Conservation (phyloP, 2,888 invertebrate species). For the Athalia circularis region DNA sequence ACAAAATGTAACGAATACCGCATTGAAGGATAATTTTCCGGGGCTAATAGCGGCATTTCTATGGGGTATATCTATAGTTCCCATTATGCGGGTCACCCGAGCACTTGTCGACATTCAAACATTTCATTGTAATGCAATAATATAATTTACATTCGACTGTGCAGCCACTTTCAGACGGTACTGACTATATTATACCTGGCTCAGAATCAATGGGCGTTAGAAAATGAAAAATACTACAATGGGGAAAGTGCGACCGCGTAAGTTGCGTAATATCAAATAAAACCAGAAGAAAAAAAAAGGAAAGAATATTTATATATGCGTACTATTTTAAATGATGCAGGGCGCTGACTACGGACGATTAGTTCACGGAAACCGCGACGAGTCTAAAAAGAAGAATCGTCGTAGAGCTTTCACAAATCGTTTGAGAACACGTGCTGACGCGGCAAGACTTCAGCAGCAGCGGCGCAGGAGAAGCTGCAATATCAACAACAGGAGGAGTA, state of each 20-base stretch:
- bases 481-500: not conserved
- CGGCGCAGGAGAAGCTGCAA: not conserved
- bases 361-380: not conserved
- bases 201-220: not conserved
- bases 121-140: slow-evolving; percentile 37
- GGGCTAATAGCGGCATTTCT: slow-evolving; percentile 26
- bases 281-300: no score
- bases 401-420: not conserved
- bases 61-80: slow-evolving; percentile 9
- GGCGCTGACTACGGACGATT: not conserved
- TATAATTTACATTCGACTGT: slow-evolving; percentile 28
- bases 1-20: no score
- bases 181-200: not conserved
- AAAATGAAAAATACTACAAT: not conserved
- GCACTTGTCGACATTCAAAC: slow-evolving; percentile 43
- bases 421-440: slow-evolving; percentile 21
- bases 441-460: no score
- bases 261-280: no score
- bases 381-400: not conserved
- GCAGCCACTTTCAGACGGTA: not conserved
- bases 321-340: no score
- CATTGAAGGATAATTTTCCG: not conserved
- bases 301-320: no score
- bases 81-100: slow-evolving; percentile 25
- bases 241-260: no score